These are phyloP conservation scores for Oryctolagus cuniculus DNA, from an alignment of 2,113 vertebrate species.

Conservation along the genomic window mOryCun1.1 NC_091445.1:61399501-61400000, in stretches of 20 bases:
- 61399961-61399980: not conserved
- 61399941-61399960: not conserved
- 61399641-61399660: not conserved
- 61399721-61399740: not conserved
- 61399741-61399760: not conserved
- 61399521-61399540: too few relatives aligned
- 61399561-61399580: too few relatives aligned
- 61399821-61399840: not conserved
- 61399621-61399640: too few relatives aligned
- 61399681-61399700: conserved; percentile 24
- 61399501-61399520: too few relatives aligned
- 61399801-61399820: not conserved
- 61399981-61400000: not conserved
- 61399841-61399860: not conserved
- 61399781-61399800: not conserved
- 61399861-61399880: not conserved
- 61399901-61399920: not conserved
- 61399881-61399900: not conserved
- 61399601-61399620: too few relatives aligned
- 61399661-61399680: not conserved
- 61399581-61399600: too few relatives aligned
- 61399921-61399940: not conserved
- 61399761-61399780: not conserved
- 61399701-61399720: conserved; percentile 4
- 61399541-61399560: too few relatives aligned